Conservation (phyloP, 2,888 invertebrate species). For the Callyntrura guangdongensis region DNA sequence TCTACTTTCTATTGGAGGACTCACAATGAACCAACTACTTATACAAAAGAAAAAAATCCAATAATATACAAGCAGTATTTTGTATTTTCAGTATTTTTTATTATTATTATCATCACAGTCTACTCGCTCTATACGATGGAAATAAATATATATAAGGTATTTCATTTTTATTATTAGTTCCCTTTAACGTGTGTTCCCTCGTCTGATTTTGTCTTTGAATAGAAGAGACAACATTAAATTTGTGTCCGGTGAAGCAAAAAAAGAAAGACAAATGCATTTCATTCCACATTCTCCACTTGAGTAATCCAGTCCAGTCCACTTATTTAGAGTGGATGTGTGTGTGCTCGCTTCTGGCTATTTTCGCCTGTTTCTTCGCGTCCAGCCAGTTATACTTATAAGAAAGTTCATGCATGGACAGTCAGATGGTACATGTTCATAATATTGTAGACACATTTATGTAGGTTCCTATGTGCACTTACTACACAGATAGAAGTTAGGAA, state of each 20-base stretch:
- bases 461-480: background rate
- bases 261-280: constrained; percentile 60
- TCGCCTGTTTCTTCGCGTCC: background rate
- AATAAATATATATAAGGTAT: background rate
- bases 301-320: constrained; percentile 69
- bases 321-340: constrained; percentile 59
- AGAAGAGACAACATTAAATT: constrained; percentile 61
- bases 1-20: no score
- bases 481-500: no score
- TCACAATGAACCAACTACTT: no score
- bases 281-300: constrained; percentile 69
- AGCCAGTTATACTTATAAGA: no score
- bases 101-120: no score
- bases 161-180: constrained; percentile 17
- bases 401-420: constrained; percentile 23
- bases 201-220: constrained; percentile 10
- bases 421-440: no score
- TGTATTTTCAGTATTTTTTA: no score
- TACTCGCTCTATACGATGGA: constrained; percentile 2
- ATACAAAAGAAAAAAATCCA: no score
- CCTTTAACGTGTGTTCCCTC: background rate
- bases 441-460: background rate
- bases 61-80: no score
- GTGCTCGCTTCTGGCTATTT: background rate
- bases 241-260: constrained; percentile 62